Evolutionary conservation across 2,113 vertebrate genomes (phyloP).

Genomic region (Equus quagga): DNA sequence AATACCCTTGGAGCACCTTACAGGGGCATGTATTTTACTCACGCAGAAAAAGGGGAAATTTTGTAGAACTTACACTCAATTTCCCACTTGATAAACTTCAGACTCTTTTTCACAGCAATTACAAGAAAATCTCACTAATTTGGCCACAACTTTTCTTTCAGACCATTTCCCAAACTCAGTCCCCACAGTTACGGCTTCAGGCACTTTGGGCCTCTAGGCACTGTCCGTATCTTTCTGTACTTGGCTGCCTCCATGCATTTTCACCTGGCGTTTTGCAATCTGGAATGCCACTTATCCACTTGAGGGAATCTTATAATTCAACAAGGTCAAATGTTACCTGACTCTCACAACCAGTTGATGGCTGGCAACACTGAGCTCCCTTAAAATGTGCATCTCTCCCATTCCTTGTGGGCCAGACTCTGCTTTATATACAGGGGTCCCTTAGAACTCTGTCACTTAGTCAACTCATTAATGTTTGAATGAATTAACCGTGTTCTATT

Average conservation of each 20-base stretch:
- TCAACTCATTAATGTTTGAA: background rate
- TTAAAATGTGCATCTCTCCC: background rate
- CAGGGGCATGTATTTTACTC: background rate
- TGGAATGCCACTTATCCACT: background rate
- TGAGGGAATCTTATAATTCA: background rate
- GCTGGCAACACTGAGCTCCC: background rate
- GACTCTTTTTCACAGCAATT: background rate
- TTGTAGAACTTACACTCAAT: background rate
- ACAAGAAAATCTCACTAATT: slow-evolving; percentile 21
- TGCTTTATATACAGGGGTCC: background rate
- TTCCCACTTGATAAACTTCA: background rate
- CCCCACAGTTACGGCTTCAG: background rate
- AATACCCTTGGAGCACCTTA: background rate
- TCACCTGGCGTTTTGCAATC: background rate
- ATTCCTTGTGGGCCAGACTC: background rate
- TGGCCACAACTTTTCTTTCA: background rate
- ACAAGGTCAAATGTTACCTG: background rate
- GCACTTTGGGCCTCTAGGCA: background rate
- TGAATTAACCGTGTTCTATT: background rate
- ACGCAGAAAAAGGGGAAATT: background rate
- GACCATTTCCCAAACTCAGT: background rate
- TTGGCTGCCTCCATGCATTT: background rate
- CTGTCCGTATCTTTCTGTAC: background rate
- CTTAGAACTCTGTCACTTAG: background rate
- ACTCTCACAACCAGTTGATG: background rate